Evolutionary conservation across 2,888 invertebrate species (phyloP), one percentile per base, ranked within the genome.

Genomic region (Timema cristinae): DNA sequence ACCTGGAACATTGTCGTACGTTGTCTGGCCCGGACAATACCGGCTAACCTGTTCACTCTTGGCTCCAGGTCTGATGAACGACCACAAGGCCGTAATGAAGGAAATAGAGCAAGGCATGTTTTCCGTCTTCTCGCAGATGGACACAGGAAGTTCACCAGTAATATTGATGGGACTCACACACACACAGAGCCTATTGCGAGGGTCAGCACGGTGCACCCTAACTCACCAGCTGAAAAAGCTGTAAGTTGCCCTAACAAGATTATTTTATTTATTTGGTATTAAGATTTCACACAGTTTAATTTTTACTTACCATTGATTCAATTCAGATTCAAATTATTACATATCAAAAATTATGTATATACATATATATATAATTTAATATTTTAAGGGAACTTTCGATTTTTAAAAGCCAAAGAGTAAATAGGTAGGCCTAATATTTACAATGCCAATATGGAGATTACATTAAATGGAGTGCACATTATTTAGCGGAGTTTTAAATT

Each of bases 181-280:
- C 63, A 66, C 47, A 51, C 73, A 59, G 81, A 78, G 71, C 85
- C 89, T 10, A 91, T 96, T 83, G 90, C 90, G 0, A 85, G 85
- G 77, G 87, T 96, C 0, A 91, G 90, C 74, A 81, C 88, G 70
- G 92, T 96, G 7, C 88, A 88, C 67, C 83, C 86, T 67, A 90
- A 89, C 49, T 95, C 95, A 0, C 95, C 95, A 11, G 94, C 95
- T n/a, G 90, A 91, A 79, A 81, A 85, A 76, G 93, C 92, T 69
- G 94, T 94, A 83, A 86, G 87, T 80, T 32, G 32, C 32, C 32
- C 1, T 32, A 32, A 32, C 2, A 32, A 32, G 32, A 32, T 32
- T 32, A 32, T 32, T 32, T 32, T 32, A 52, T 66, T 69, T 56
- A 10, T 56, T 75, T 66, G 66, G 16, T 56, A 32, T 32, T 67